These are phyloP conservation scores for Odontesthes bonariensis DNA, from an alignment of 2,113 vertebrate genomes.

Conservation along the genomic window DNA sequence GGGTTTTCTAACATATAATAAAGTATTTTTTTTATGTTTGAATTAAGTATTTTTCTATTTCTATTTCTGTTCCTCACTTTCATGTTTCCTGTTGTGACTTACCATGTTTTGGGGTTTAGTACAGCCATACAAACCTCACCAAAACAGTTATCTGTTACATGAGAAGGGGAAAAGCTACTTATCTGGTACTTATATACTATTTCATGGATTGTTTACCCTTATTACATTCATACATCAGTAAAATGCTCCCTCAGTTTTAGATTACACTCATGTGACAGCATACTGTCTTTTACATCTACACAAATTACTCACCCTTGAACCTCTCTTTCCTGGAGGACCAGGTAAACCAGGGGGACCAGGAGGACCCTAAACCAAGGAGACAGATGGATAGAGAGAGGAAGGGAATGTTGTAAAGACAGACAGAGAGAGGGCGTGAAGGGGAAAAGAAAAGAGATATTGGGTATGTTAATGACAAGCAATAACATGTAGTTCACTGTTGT, in stretches of 20 bases:
- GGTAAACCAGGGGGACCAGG: conserved; percentile 92
- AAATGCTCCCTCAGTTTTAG: background rate
- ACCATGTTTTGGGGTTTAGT: no score
- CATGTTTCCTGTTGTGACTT: background rate
- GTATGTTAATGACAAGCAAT: conserved; percentile 69
- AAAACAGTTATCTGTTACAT: no score
- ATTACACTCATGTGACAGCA: background rate
- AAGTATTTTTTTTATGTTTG: no score
- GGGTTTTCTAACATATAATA: no score
- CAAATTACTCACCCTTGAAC: conserved; percentile 90
- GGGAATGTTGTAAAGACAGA: conserved; percentile 43
- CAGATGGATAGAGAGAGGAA: conserved; percentile 28
- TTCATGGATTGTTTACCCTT: background rate
- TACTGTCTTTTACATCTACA: background rate
- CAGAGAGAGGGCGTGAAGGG: conserved; percentile 47
- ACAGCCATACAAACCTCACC: no score
- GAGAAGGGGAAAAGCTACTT: no score
- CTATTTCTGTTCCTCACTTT: background rate
- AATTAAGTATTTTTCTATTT: no score
- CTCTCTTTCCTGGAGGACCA: conserved; percentile 92
- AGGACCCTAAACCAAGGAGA: conserved; percentile 86
- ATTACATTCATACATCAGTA: background rate
- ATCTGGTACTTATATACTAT: background rate
- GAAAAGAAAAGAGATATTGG: conserved; percentile 20
- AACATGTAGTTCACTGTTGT: conserved; percentile 62